These are phyloP conservation scores for Anthrax anthrax DNA, from an alignment of 2,888 invertebrate species.

Conservation along the genomic window DNA sequence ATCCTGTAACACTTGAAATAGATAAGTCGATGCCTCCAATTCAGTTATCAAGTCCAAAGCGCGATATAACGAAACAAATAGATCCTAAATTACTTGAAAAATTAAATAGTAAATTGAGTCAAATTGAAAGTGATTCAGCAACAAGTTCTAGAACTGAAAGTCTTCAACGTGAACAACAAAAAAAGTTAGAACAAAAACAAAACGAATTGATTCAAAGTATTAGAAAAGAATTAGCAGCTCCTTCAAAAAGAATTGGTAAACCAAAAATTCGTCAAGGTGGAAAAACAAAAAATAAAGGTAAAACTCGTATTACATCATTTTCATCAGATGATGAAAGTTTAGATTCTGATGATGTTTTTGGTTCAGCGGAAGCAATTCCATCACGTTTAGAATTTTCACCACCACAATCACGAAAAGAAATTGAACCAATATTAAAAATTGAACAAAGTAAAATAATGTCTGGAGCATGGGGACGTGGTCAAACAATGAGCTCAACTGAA, in stretches of 20 bases:
- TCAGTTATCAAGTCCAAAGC: slow-evolving; percentile 52
- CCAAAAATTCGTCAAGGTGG: slow-evolving; percentile 42
- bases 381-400: slow-evolving; percentile 58
- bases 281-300: slow-evolving; percentile 47
- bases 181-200: slow-evolving; percentile 39
- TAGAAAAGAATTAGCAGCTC: slow-evolving; percentile 45
- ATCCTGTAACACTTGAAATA: slow-evolving; percentile 55
- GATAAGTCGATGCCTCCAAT: slow-evolving; percentile 45
- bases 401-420: slow-evolving; percentile 59
- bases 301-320: slow-evolving; percentile 60
- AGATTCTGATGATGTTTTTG: slow-evolving; percentile 64
- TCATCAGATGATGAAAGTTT: slow-evolving; percentile 63
- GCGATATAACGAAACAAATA: slow-evolving; percentile 53
- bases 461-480: slow-evolving; percentile 51
- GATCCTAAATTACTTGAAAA: slow-evolving; percentile 54
- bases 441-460: slow-evolving; percentile 56
- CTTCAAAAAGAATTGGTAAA: slow-evolving; percentile 44
- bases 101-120: slow-evolving; percentile 55
- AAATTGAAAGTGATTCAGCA: slow-evolving; percentile 62
- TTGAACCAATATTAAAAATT: slow-evolving; percentile 56
- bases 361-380: slow-evolving; percentile 59
- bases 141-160: slow-evolving; percentile 61
- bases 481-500: slow-evolving; percentile 64
- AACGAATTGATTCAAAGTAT: slow-evolving; percentile 40
- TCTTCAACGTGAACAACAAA: slow-evolving; percentile 40